Percentiles rank a stretch among this genome's conserved stretches.
phyloP scores from a whole-genome alignment of 2,113 vertebrate species.

The Vidua chalybeata region DNA sequence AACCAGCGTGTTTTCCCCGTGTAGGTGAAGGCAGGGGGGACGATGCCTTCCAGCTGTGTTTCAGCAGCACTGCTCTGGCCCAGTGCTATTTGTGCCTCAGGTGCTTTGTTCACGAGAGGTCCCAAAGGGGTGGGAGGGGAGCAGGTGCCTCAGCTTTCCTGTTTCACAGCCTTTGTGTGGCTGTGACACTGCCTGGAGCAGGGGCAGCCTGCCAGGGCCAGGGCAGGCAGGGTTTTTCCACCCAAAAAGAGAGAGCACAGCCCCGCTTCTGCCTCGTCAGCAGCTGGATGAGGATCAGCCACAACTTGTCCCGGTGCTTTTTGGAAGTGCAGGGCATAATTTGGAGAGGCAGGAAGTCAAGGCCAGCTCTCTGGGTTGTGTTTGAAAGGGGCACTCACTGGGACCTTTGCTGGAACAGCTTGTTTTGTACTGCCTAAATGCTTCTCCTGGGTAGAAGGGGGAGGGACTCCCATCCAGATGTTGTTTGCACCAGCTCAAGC shows the following conservation, averaged over 20 bases:
- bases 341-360: slow-evolving; percentile 34
- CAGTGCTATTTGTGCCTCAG: not conserved
- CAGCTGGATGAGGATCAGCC: slow-evolving; percentile 61
- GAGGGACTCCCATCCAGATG: not conserved
- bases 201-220: slow-evolving; percentile 24
- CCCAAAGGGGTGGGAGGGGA: not conserved
- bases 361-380: slow-evolving; percentile 5
- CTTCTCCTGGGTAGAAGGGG: not conserved
- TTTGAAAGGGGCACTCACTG: not conserved
- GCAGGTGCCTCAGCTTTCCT: slow-evolving; percentile 40
- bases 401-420: not conserved
- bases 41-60: not conserved
- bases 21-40: not conserved
- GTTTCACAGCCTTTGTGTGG: not conserved
- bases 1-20: fast-evolving
- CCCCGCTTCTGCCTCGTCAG: slow-evolving; percentile 65
- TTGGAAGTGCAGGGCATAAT: slow-evolving; percentile 65
- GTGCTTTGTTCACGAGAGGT: not conserved
- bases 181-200: not conserved
- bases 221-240: not conserved
- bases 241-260: not conserved
- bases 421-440: not conserved
- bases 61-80: not conserved
- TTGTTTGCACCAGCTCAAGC: not conserved
- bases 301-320: slow-evolving; percentile 1